Conservation (phyloP, 2,113 vertebrate species). For the Macroglossus sobrinus region DNA sequence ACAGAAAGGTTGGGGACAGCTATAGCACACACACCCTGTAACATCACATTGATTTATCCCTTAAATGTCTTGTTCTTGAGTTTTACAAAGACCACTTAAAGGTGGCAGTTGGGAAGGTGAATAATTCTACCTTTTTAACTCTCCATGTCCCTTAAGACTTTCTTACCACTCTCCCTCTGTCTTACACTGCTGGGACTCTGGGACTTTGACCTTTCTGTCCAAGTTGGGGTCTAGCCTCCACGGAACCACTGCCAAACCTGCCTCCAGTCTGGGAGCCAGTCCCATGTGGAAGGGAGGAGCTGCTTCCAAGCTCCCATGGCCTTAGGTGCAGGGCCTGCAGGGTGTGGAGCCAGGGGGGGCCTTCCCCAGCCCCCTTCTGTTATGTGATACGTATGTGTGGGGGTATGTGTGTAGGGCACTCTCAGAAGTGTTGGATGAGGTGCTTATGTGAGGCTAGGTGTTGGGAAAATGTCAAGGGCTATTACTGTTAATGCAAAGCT, state of each 20-base stretch:
- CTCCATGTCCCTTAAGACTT: neutral
- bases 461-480: constrained; percentile 59
- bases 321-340: neutral
- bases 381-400: neutral
- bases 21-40: neutral
- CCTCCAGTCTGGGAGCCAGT: neutral
- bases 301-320: neutral
- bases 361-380: neutral
- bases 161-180: constrained; percentile 4
- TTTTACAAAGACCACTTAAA: neutral
- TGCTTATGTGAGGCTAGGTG: neutral
- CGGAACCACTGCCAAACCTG: constrained; percentile 51
- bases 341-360: neutral
- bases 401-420: neutral
- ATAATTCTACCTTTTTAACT: constrained; percentile 63
- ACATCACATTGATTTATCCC: constrained; percentile 21
- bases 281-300: neutral
- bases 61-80: constrained; percentile 34
- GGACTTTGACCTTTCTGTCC: neutral
- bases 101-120: neutral
- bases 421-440: neutral
- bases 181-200: constrained; percentile 34
- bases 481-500: constrained; percentile 29
- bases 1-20: no score
- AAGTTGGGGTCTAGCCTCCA: neutral